Conservation (phyloP, 1,140 invertebrate species). For the Drosophila setifemur region DNA sequence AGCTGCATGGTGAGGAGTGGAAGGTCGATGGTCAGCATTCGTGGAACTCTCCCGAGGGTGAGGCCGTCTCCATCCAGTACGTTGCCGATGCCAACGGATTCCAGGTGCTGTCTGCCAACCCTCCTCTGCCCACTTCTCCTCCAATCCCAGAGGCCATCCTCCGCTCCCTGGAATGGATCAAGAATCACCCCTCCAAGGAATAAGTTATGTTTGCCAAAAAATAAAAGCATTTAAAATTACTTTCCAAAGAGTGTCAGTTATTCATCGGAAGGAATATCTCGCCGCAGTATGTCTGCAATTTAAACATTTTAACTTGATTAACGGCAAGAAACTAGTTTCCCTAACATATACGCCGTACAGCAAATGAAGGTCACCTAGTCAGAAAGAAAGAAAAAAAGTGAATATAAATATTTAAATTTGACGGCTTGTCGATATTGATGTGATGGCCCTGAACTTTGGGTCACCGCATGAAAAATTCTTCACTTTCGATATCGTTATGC, state of each 20-base stretch:
- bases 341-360: constrained; percentile 19
- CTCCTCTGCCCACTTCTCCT: constrained; percentile 87
- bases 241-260: not conserved
- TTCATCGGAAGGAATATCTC: not conserved
- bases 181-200: constrained; percentile 54
- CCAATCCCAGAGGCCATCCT: constrained; percentile 86
- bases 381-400: not conserved
- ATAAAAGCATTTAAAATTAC: constrained; percentile 41
- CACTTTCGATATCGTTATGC: constrained; percentile 37
- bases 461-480: not conserved
- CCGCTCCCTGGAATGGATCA: constrained; percentile 83
- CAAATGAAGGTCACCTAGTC: constrained; percentile 42
- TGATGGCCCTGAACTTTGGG: constrained; percentile 22
- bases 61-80: constrained; percentile 64
- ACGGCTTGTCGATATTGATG: constrained; percentile 8
- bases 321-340: constrained; percentile 38
- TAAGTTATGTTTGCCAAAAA: constrained; percentile 41
- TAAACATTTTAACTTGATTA: not conserved
- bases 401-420: not conserved
- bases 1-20: constrained; percentile 86
- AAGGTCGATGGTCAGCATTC: constrained; percentile 88
- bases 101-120: constrained; percentile 83
- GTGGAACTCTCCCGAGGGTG: constrained; percentile 89
- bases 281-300: not conserved
- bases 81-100: constrained; percentile 88